Base-by-base conservation (phyloP, 2,113 vertebrate genomes). In the Platycercus adscitus region DNA sequence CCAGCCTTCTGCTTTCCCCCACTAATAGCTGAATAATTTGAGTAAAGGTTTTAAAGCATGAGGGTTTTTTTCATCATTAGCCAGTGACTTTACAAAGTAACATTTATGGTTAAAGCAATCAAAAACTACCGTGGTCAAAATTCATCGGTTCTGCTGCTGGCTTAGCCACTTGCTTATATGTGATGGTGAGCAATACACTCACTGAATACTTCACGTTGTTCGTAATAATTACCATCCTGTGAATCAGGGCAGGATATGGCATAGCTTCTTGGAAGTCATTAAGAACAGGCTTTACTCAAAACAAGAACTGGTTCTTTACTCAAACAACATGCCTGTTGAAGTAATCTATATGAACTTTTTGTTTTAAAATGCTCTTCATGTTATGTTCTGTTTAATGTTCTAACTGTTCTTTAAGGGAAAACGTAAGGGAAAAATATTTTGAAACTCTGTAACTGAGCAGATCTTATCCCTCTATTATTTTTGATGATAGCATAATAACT, bases 181-280 rank as follows among this genome's bases (percentile, higher is more conserved):
- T 71, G 29, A 64, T 50, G 37, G 15, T 0, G 0, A 87, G 25
- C 25, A 71, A 24, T 17, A 35, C 3, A 33, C 11, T 4, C 65
- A 43, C 16, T 50, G 77, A 65, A 47, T 44, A 23, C 25, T 43
- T 58, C 11, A 31, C 10, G 10, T 69, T 81, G 24, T 61, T 69
- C 11, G 9, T 41, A 86, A 24, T 71, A 63, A 24, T 85, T 55
- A 21, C 14, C 17, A 18, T 28, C 7, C 43, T 72, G 25, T 86
- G 64, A 58, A 66, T 49, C 52, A 43, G 47, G 35, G 15, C 7
- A 60, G 64, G 46, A 50, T 75, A 9, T 13, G 20, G 13, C 17
- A 17, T 9, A 83, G 10, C 24, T 82, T 78, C 70, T 43, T 78
- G 56, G 46, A 79, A 78, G 37, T 50, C 13, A 20, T 37, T n/a